Base-by-base conservation (phyloP, 2,797 vertebrate genomes). In the Liparis tanakae region DNA sequence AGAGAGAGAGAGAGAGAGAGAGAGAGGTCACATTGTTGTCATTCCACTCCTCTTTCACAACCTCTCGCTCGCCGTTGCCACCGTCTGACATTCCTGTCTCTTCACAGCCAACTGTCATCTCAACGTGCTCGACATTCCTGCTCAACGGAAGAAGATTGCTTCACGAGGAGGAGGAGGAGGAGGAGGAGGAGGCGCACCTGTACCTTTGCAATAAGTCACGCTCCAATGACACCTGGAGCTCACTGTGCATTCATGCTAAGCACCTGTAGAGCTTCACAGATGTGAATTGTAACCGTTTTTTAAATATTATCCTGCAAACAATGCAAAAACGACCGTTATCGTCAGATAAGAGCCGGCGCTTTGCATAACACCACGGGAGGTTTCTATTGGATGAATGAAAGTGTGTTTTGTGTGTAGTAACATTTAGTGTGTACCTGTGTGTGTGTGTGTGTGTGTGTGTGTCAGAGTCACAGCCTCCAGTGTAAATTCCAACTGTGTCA, bases 401-500 rank as follows among this genome's bases (percentile, higher is more conserved):
- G 25, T 30, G 25, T 78, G 61, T 74, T 30, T 66, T 68, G 69
- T 68, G 43, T 48, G 70, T 81, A 78, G 60, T 73, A 34, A 54
- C 61, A 67, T 53, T 13, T 50, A 13, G 39, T 39, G 59, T 17
- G 43, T 34, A 7, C 17, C 22, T 13, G 67, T 37, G 36, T 56
- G 53, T 50, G 13, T 53, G 37, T 59, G 25, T 12, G 67, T 37
- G 39, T 63, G 51, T 59, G 72, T 36, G 46, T 57, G 33, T 12
- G 67, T 83, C 83, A 82, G 70, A 70, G 81, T 88, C 83, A 82
- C 1, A 30, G 73, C 67, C 70, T 41, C 8, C 57, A 15, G 36
- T 64, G 41, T 83, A 78, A 90, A 88, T 87, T 85, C 73, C 66
- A 43, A 73, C 60, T 53, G 48, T 46, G 57, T 78, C 64, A 83